A percentile compares a stretch with the other conserved stretches of the same genome.
Evolutionary conservation across 2,888 invertebrate species (phyloP).

Genomic region (Pemphredon lugubris): DNA sequence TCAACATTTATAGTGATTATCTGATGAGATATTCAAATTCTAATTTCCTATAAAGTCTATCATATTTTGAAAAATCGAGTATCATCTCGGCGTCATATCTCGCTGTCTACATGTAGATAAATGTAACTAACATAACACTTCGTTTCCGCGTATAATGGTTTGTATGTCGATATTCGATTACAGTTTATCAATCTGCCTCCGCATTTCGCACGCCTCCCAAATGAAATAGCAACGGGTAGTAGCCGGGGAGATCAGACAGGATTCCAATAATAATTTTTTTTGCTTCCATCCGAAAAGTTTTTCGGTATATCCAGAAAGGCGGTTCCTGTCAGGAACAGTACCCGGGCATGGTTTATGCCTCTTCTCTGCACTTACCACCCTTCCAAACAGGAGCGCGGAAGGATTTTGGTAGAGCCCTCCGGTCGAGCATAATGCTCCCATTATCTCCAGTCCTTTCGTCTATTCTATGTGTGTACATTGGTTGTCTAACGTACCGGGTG

Average conservation of each 20-base stretch:
- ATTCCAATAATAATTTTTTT: conserved; percentile 60
- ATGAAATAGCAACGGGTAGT: background rate
- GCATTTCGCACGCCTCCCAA: background rate
- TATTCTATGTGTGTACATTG: conserved; percentile 51
- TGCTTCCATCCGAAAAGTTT: conserved; percentile 51
- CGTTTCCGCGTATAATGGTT: no score
- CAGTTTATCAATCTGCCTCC: background rate
- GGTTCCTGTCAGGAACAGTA: conserved; percentile 72
- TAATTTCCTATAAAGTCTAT: no score
- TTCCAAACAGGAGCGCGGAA: conserved; percentile 55
- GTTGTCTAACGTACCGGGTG: conserved; percentile 60
- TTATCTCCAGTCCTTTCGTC: conserved; percentile 72
- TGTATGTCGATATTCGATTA: background rate
- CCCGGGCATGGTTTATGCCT: conserved; percentile 71
- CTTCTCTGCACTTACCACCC: conserved; percentile 60
- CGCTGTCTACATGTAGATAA: no score
- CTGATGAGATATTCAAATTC: no score
- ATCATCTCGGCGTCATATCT: no score
- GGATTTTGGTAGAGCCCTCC: conserved; percentile 60
- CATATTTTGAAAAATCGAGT: no score
- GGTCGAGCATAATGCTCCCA: conserved; percentile 72
- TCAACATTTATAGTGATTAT: no score
- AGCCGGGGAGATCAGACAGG: no score
- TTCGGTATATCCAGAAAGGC: conserved; percentile 39
- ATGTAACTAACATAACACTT: no score